A percentile compares a stretch with the other conserved stretches of the same genome.
Evolutionary conservation across 2,797 vertebrate genomes (phyloP).

Genomic region (Cephalopachus bancanus): DNA sequence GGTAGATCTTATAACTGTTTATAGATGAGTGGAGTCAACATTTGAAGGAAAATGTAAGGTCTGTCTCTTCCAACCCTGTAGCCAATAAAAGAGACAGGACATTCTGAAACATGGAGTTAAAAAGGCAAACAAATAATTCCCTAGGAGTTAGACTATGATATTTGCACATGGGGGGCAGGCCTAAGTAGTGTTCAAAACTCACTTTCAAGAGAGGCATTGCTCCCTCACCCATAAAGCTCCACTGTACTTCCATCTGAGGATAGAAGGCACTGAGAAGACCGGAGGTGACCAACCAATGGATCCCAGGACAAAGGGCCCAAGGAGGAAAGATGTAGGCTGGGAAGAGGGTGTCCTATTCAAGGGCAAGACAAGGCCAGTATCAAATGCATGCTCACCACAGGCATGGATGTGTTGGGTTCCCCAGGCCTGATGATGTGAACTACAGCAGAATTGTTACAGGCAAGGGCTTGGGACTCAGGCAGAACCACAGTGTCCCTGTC

Average conservation of each 20-base stretch:
- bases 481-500: not conserved
- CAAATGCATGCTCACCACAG: rapidly evolving
- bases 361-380: not conserved
- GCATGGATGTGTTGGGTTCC: rapidly evolving
- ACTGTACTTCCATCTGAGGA: not conserved
- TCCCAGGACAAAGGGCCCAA: not conserved
- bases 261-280: rapidly evolving
- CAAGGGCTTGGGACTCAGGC: not conserved
- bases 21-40: rapidly evolving
- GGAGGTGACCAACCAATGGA: rapidly evolving
- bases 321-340: not conserved
- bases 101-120: not conserved
- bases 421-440: not conserved
- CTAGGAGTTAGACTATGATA: rapidly evolving
- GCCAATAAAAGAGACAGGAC: not conserved
- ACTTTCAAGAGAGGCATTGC: not conserved
- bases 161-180: rapidly evolving
- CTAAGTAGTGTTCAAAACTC: not conserved
- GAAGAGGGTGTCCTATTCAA: not conserved
- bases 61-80: not conserved
- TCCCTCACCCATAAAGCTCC: rapidly evolving
- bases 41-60: not conserved
- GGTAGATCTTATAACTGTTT: not conserved
- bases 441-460: not conserved
- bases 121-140: not conserved